Evolutionary conservation across 2,113 vertebrate genomes (phyloP).

Genomic region (Planiliza haematocheilus): DNA sequence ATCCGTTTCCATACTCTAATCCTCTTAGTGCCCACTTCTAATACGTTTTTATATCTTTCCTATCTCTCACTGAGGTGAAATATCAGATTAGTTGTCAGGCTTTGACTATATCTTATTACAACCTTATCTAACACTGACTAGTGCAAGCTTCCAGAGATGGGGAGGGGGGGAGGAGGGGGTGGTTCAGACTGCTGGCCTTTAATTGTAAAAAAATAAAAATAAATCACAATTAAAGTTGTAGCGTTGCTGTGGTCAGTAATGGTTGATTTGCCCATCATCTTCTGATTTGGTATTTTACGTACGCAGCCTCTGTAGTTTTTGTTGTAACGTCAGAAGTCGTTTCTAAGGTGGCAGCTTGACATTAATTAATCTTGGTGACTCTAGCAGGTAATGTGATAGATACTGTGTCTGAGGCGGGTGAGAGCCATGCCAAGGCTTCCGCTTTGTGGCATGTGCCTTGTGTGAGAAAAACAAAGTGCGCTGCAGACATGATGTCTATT

Average conservation of each 20-base stretch:
- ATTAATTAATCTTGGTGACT: conserved; percentile 6
- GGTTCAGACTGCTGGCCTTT: no score
- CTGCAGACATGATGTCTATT: conserved; percentile 32
- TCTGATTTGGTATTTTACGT: conserved; percentile 52
- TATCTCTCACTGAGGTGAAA: conserved; percentile 84
- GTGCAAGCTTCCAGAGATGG: conserved; percentile 32
- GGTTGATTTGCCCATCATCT: conserved; percentile 51
- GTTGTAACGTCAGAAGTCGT: conserved; percentile 32
- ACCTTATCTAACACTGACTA: conserved; percentile 80
- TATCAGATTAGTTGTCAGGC: conserved; percentile 85
- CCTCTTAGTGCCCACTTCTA: conserved; percentile 85
- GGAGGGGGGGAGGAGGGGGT: no score
- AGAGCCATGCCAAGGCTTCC: conserved; percentile 9
- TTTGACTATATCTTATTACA: conserved; percentile 87
- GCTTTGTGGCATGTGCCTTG: not conserved
- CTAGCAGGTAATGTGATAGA: conserved; percentile 15
- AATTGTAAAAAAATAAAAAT: no score
- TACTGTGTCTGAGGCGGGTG: conserved; percentile 4
- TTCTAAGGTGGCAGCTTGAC: conserved; percentile 17
- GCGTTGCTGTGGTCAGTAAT: conserved; percentile 43
- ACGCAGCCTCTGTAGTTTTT: conserved; percentile 44
- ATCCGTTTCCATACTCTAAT: conserved; percentile 86
- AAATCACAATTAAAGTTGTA: conserved; percentile 31
- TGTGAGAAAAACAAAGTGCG: conserved; percentile 21
- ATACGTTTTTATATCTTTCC: conserved; percentile 85